Conservation (phyloP, 1,140 invertebrate genomes). For the Scylla paramamosain region DNA sequence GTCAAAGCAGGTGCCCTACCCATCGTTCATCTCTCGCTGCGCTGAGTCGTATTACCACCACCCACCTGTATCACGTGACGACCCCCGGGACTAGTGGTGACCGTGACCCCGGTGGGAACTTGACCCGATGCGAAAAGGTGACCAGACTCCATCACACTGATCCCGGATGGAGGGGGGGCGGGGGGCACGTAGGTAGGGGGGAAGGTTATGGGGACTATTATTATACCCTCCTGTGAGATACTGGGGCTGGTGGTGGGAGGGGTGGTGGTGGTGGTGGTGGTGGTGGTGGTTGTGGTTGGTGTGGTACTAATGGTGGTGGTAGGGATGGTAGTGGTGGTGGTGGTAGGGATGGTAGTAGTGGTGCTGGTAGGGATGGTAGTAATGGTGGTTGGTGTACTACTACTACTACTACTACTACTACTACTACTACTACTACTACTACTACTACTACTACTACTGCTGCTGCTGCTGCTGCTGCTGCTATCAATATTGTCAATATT, state of each 20-base stretch:
- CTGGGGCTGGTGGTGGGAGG: neutral
- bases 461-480: neutral
- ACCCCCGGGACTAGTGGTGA: neutral
- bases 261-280: neutral
- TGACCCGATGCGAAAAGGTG: neutral
- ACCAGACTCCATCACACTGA: neutral
- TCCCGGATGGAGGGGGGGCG: neutral
- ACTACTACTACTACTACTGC: neutral
- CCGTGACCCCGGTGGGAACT: neutral
- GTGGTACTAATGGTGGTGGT: neutral
- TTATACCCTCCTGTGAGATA: neutral
- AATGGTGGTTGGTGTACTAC: neutral
- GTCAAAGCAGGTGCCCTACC: too few relatives aligned
- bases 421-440: constrained; percentile 23
- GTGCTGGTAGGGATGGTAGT: neutral
- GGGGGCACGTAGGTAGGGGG: neutral
- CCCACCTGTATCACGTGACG: neutral
- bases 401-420: constrained; percentile 23
- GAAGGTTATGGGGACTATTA: neutral
- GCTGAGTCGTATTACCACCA: too few relatives aligned
- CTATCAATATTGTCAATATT: too few relatives aligned
- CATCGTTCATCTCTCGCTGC: too few relatives aligned
- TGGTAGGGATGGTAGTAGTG: neutral
- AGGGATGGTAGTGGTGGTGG: neutral
- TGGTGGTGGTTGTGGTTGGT: neutral